phyloP scores from a whole-genome alignment of 2,797 vertebrate species.

The Gorsachius magnificus region DNA sequence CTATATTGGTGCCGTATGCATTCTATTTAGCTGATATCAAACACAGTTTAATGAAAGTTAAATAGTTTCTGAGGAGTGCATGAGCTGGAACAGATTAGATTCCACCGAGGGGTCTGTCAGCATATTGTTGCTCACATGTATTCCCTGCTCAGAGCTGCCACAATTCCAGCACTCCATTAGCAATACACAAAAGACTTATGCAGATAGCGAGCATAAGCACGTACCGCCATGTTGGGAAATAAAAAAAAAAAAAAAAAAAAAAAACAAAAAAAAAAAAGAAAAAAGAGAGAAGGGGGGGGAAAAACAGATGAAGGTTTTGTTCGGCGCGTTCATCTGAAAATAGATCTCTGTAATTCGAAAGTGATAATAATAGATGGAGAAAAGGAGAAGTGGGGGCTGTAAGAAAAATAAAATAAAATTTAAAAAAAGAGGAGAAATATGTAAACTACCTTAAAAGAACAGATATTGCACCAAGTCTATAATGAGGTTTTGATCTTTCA shows the following conservation, averaged over 20 bases:
- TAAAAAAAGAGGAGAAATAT: constrained; percentile 72
- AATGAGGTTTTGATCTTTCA: constrained; percentile 75
- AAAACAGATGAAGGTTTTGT: constrained; percentile 76
- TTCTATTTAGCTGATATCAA: constrained; percentile 90
- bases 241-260: constrained; percentile 61
- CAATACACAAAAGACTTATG: constrained; percentile 87
- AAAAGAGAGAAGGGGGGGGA: too few relatives aligned
- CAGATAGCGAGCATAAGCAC: constrained; percentile 82
- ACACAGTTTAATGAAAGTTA: constrained; percentile 93
- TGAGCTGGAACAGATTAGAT: constrained; percentile 91
- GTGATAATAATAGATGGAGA: constrained; percentile 87
- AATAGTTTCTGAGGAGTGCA: constrained; percentile 91
- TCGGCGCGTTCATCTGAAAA: constrained; percentile 84
- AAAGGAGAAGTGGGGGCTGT: constrained; percentile 77
- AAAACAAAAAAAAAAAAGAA: background rate
- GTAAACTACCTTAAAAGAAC: constrained; percentile 77
- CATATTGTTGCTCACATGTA: constrained; percentile 86
- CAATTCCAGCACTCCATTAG: constrained; percentile 86
- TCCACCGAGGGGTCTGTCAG: constrained; percentile 87
- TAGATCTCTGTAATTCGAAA: constrained; percentile 91
- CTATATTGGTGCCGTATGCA: constrained; percentile 85
- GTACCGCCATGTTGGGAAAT: constrained; percentile 82
- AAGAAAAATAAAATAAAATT: constrained; percentile 41
- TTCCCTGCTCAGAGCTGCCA: constrained; percentile 82
- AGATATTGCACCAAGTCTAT: constrained; percentile 67